phyloP scores from a whole-genome alignment of 2,113 vertebrate species.

The Andinoacara biseriatus region DNA sequence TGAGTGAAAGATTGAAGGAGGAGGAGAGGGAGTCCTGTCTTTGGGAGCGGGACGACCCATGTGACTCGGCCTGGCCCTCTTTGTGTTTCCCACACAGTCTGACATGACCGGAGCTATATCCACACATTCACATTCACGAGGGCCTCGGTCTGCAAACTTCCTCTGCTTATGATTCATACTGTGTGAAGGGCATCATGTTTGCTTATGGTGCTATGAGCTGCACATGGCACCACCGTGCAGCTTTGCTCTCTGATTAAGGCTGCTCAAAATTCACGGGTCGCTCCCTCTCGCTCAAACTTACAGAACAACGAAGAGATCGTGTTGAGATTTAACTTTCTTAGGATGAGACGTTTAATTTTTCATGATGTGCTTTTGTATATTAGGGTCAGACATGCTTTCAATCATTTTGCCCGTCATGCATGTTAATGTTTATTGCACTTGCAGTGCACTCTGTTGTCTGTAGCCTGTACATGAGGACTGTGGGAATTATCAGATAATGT shows the following conservation, averaged over 20 bases:
- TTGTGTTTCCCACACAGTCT: constrained; percentile 90
- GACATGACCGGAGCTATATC: constrained; percentile 74
- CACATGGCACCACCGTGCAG: constrained; percentile 77
- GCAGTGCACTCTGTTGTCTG: neutral
- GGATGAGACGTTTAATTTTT: constrained; percentile 26
- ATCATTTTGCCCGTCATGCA: constrained; percentile 60
- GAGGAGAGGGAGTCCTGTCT: constrained; percentile 32
- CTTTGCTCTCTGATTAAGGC: constrained; percentile 23
- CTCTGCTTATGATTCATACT: constrained; percentile 83
- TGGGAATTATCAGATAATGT: constrained; percentile 65
- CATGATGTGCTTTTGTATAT: neutral
- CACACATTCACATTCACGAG: constrained; percentile 69
- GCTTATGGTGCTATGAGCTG: constrained; percentile 82
- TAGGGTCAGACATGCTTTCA: constrained; percentile 14
- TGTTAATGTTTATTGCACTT: constrained; percentile 46
- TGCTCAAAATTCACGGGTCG: constrained; percentile 18
- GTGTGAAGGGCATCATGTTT: constrained; percentile 78
- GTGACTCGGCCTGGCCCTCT: constrained; percentile 79
- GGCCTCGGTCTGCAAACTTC: constrained; percentile 80
- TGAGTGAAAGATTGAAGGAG: constrained; percentile 26
- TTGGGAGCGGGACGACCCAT: constrained; percentile 86
- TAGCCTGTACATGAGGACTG: constrained; percentile 15
- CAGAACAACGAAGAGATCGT: neutral
- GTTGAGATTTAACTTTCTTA: constrained; percentile 42
- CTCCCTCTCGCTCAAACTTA: neutral